phyloP scores from a whole-genome alignment of 1,140 invertebrate genomes.

The Zeugodacus cucurbitae region DNA sequence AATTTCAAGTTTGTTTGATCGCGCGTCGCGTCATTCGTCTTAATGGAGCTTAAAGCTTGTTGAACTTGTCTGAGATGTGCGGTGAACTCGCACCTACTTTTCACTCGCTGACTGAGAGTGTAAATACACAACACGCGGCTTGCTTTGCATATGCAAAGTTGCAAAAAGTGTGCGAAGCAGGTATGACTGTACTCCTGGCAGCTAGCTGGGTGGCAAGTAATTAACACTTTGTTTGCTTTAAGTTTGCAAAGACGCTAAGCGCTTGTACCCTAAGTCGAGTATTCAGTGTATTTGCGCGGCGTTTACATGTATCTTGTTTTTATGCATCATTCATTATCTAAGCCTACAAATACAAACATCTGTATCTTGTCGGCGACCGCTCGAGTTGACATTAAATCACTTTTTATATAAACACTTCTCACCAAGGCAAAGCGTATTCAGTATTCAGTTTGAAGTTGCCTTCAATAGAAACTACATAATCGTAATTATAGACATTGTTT shows the following conservation, averaged over 20 bases:
- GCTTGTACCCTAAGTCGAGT: background rate
- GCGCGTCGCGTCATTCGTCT: background rate
- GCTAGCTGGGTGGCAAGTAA: background rate
- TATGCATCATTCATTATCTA: background rate
- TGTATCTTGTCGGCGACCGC: background rate
- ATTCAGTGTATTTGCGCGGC: background rate
- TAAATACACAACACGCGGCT: background rate
- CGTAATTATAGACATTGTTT: too few species aligned
- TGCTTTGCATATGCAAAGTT: background rate
- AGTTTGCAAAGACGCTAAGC: background rate
- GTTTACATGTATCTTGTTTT: background rate
- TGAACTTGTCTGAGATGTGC: background rate
- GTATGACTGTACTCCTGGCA: background rate
- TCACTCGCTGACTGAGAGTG: background rate
- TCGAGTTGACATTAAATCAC: background rate
- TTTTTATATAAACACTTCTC: background rate
- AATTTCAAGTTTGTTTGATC: slow-evolving; percentile 15
- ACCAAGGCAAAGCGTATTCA: too few species aligned
- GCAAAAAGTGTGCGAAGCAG: background rate
- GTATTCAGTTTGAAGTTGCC: too few species aligned
- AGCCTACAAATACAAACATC: background rate
- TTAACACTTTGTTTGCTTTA: background rate
- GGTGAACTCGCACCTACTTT: background rate
- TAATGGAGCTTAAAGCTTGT: background rate
- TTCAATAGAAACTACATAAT: too few species aligned